These are phyloP conservation scores for Todiramphus chloris DNA, from an alignment of 2,113 vertebrate genomes.

Conservation along the genomic window DNA sequence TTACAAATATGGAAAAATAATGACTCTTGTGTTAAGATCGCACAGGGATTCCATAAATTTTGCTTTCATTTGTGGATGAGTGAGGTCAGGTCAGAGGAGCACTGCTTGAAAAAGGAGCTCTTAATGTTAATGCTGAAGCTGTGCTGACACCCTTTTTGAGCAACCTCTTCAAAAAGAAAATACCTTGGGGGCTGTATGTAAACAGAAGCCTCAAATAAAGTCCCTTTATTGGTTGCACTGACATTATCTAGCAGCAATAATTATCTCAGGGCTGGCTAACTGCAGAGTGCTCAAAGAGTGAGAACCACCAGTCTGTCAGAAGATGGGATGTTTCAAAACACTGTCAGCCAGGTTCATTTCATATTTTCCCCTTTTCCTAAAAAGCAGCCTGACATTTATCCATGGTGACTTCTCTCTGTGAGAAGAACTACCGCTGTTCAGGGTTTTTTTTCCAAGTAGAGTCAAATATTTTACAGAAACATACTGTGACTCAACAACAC, in stretches of 20 bases:
- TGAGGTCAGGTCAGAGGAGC: neutral
- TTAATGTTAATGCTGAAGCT: neutral
- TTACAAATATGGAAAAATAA: constrained; percentile 10
- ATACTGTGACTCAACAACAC: neutral
- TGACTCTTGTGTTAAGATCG: neutral
- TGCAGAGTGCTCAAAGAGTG: neutral
- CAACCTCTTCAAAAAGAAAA: neutral
- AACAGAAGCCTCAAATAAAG: neutral
- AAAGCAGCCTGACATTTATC: neutral
- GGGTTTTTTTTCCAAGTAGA: neutral
- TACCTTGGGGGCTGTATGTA: neutral
- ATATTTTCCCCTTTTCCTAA: neutral
- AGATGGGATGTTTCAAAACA: neutral
- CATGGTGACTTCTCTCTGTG: neutral
- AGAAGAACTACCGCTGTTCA: neutral
- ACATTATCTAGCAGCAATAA: neutral
- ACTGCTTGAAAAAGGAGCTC: neutral
- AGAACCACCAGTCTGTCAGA: neutral
- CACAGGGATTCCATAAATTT: neutral
- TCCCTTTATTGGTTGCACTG: neutral
- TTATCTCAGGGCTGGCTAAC: neutral
- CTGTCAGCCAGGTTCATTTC: neutral
- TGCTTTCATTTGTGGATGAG: neutral
- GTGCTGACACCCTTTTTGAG: neutral
- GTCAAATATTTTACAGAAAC: neutral